Evolutionary conservation across 1,140 invertebrate genomes (phyloP).

Genomic region (Pachyrhynchus sulphureomaculatus): DNA sequence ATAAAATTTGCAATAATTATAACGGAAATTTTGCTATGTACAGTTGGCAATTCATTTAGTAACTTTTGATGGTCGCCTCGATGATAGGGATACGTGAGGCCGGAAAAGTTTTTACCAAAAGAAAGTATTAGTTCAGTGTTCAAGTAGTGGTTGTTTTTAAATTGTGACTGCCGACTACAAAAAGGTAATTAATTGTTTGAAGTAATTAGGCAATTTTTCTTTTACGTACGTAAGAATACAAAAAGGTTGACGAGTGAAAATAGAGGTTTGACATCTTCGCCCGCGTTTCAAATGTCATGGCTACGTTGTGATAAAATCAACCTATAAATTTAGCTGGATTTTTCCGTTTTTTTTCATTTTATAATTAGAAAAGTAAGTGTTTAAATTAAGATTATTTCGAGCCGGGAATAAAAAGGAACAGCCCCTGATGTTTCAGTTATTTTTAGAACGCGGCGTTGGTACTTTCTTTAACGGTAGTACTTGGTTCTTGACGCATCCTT

Average conservation of each 20-base stretch:
- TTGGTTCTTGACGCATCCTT: background rate
- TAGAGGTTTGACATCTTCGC: conserved; percentile 1
- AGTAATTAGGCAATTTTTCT: background rate
- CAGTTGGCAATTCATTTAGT: background rate
- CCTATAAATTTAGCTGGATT: background rate
- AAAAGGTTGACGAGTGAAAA: background rate
- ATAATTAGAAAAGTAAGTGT: too few relatives aligned
- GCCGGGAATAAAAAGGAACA: too few relatives aligned
- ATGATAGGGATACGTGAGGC: conserved; percentile 9
- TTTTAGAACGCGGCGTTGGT: conserved; percentile 38
- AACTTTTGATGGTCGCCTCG: conserved; percentile 7
- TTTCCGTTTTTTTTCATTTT: too few relatives aligned
- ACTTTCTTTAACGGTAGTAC: conserved; percentile 33
- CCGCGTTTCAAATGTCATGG: conserved; percentile 10
- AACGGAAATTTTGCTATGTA: too few relatives aligned
- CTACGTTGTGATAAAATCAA: conserved; percentile 6
- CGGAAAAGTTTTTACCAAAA: conserved; percentile 1
- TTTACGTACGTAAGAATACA: background rate
- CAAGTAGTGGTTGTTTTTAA: background rate
- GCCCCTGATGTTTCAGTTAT: conserved; percentile 23
- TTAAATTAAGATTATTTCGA: too few relatives aligned
- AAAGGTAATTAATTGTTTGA: background rate
- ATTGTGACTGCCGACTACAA: background rate
- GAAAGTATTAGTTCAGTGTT: background rate
- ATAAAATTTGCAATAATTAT: too few relatives aligned